Conservation (phyloP, 2,113 vertebrate genomes). For the Isurus oxyrinchus region DNA sequence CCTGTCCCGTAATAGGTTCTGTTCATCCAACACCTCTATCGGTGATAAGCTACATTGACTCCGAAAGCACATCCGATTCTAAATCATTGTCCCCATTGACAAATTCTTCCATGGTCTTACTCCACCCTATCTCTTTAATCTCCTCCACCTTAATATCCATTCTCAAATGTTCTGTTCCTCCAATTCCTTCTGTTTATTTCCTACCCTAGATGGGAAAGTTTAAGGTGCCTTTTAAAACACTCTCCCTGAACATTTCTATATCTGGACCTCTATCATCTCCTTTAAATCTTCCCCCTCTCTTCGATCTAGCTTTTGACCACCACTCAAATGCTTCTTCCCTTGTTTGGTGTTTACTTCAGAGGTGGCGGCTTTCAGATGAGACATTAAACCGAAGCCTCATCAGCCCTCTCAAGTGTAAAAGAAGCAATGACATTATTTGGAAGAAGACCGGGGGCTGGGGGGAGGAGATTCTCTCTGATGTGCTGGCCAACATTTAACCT, state of each 20-base stretch:
- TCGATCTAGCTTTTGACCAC: neutral
- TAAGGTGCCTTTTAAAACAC: neutral
- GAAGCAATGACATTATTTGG: too few species aligned
- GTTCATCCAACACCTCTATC: too few species aligned
- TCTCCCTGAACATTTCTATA: neutral
- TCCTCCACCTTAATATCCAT: neutral
- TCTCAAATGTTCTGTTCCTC: neutral
- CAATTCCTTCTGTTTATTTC: neutral
- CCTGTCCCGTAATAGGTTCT: too few species aligned
- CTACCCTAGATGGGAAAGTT: neutral
- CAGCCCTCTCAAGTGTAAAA: neutral
- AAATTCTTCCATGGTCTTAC: too few species aligned
- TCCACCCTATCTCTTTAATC: neutral
- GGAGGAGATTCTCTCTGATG: too few species aligned
- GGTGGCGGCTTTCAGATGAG: neutral
- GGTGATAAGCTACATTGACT: too few species aligned
- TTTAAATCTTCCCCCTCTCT: neutral
- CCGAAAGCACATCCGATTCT: too few species aligned
- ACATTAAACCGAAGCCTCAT: neutral
- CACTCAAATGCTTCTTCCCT: neutral
- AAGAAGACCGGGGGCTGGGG: too few species aligned
- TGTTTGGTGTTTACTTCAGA: neutral
- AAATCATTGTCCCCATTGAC: too few species aligned
- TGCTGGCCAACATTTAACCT: too few species aligned
- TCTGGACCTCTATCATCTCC: neutral